Evolutionary conservation across 2,888 invertebrate genomes (phyloP).

Genomic region (Amblyjoppa proteus): DNA sequence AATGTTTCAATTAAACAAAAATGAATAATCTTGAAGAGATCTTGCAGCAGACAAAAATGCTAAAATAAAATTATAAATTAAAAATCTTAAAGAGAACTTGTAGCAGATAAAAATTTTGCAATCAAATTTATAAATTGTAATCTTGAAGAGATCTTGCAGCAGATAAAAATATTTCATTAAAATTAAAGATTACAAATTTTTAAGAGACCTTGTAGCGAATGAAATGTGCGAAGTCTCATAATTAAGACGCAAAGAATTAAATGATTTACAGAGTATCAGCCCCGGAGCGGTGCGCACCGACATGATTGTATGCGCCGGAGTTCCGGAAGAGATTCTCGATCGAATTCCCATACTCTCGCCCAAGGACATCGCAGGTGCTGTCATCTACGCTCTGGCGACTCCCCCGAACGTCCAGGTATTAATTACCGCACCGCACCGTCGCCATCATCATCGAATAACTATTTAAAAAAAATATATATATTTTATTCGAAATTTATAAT

Average conservation of each 20-base stretch:
- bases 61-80: no score
- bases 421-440: background rate
- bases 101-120: no score
- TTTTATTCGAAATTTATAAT: no score
- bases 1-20: no score
- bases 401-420: constrained; percentile 75
- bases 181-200: no score
- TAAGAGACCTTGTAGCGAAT: background rate
- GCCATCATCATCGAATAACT: background rate
- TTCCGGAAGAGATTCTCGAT: constrained; percentile 39
- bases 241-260: background rate
- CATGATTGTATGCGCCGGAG: constrained; percentile 70
- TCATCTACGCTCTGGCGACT: constrained; percentile 75
- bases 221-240: background rate
- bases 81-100: no score
- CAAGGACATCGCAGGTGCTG: constrained; percentile 73
- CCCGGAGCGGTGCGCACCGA: constrained; percentile 81
- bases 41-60: no score
- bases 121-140: no score
- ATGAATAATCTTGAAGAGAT: no score
- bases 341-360: constrained; percentile 64
- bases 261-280: constrained; percentile 78
- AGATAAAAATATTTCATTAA: background rate
- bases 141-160: no score
- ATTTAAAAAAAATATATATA: background rate